phyloP scores from a whole-genome alignment of 2,888 invertebrate species.

The Axea sp. region DNA sequence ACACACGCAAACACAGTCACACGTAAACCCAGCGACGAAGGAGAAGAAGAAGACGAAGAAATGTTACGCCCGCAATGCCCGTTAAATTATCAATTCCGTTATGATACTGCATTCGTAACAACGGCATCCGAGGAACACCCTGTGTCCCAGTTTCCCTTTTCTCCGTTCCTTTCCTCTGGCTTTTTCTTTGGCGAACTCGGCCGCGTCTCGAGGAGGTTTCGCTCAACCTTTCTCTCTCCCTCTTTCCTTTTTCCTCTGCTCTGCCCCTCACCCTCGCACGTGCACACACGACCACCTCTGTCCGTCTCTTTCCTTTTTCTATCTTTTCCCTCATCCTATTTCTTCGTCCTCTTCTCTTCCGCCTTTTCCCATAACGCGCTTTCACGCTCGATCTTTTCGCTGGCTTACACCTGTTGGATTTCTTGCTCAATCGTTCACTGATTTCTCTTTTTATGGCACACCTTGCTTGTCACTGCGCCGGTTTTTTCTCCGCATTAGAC shows the following conservation, averaged over 20 bases:
- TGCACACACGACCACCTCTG: too few species aligned
- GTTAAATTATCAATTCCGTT: slow-evolving; percentile 79
- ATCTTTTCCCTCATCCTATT: slow-evolving; percentile 54
- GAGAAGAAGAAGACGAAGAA: slow-evolving; percentile 64
- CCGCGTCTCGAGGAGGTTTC: slow-evolving; percentile 32
- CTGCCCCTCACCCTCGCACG: not conserved
- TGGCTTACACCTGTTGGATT: slow-evolving; percentile 78
- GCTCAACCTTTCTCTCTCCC: slow-evolving; percentile 19
- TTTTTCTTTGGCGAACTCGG: slow-evolving; percentile 53
- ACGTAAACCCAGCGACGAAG: slow-evolving; percentile 38
- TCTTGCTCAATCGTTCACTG: slow-evolving; percentile 68
- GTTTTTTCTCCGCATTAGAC: slow-evolving; percentile 31
- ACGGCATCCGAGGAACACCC: slow-evolving; percentile 66
- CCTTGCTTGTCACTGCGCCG: slow-evolving; percentile 54
- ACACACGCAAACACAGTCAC: slow-evolving; percentile 61
- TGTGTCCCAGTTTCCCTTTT: slow-evolving; percentile 69
- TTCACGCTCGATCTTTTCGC: slow-evolving; percentile 73
- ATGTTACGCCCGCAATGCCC: slow-evolving; percentile 73
- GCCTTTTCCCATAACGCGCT: slow-evolving; percentile 67
- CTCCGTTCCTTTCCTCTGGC: slow-evolving; percentile 59
- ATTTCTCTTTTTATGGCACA: slow-evolving; percentile 66
- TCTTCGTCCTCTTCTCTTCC: slow-evolving; percentile 55
- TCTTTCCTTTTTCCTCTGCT: not conserved
- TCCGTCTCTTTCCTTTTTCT: not conserved
- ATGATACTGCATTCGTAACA: slow-evolving; percentile 77